Evolutionary conservation across 2,888 invertebrate genomes (phyloP).

Genomic region (Brachypalpus laphriformis): DNA sequence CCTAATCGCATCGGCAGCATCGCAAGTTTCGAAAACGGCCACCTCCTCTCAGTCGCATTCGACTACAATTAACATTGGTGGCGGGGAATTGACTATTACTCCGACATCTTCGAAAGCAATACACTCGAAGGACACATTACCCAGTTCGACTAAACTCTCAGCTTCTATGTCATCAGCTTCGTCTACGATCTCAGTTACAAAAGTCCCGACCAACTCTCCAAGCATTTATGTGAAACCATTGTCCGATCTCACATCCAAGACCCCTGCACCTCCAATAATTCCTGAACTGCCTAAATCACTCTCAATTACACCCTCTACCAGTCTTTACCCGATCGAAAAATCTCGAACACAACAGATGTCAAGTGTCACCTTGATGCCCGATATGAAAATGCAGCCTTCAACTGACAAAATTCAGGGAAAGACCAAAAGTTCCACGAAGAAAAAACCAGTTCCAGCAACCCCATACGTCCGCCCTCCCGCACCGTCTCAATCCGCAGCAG

Average conservation of each 20-base stretch:
- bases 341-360: constrained; percentile 45
- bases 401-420: constrained; percentile 51
- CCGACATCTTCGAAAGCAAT: constrained; percentile 72
- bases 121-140: constrained; percentile 55
- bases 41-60: constrained; percentile 68
- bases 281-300: constrained; percentile 77
- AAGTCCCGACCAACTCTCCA: constrained; percentile 73
- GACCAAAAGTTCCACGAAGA: constrained; percentile 44
- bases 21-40: constrained; percentile 74
- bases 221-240: constrained; percentile 72
- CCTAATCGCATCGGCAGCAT: constrained; percentile 75
- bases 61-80: constrained; percentile 76
- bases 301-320: constrained; percentile 76
- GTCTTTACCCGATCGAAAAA: constrained; percentile 63
- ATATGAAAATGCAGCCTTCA: constrained; percentile 37
- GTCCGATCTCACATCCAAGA: constrained; percentile 61
- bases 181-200: constrained; percentile 75
- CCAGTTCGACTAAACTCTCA: constrained; percentile 45
- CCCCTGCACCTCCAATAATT: constrained; percentile 49
- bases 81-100: constrained; percentile 76
- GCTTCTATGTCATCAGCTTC: constrained; percentile 52
- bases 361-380: constrained; percentile 61
- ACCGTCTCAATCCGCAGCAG: constrained; percentile 17
- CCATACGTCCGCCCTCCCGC: constrained; percentile 50
- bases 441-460: constrained; percentile 36